phyloP scores from a whole-genome alignment of 2,888 invertebrate species.

The Magallana nippona region DNA sequence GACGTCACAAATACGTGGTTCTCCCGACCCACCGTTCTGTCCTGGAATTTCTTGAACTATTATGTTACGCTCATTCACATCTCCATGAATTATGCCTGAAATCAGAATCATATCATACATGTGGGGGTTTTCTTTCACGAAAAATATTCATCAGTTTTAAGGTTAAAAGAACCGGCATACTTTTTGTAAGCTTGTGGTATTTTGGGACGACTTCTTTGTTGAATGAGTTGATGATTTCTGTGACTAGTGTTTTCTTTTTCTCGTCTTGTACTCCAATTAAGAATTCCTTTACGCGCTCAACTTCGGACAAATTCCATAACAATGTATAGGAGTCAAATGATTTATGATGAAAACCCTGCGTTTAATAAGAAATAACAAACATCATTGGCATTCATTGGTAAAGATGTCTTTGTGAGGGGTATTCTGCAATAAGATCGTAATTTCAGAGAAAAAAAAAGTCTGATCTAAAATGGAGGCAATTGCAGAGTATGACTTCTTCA shows the following conservation, averaged over 20 bases:
- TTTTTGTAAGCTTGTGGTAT: slow-evolving; percentile 84
- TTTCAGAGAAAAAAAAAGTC: no score
- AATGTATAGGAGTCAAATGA: slow-evolving; percentile 85
- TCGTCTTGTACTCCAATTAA: slow-evolving; percentile 86
- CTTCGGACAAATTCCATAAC: slow-evolving; percentile 88
- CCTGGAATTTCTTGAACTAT: slow-evolving; percentile 81
- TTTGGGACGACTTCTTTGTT: slow-evolving; percentile 85
- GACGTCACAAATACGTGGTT: slow-evolving; percentile 82
- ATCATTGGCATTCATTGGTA: no score
- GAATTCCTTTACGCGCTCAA: slow-evolving; percentile 87
- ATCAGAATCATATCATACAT: neutral
- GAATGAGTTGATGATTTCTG: slow-evolving; percentile 85
- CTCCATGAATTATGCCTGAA: slow-evolving; percentile 89
- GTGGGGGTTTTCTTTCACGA: no score
- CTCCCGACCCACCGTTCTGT: slow-evolving; percentile 74
- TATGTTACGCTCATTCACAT: slow-evolving; percentile 94
- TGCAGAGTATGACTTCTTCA: no score
- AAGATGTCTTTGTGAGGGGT: no score
- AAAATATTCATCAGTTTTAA: no score
- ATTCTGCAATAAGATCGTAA: no score
- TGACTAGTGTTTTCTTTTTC: slow-evolving; percentile 83
- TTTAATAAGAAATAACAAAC: neutral
- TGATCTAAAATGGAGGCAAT: no score
- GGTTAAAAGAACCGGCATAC: slow-evolving; percentile 74
- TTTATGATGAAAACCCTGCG: slow-evolving; percentile 86